Percentiles rank a stretch among this genome's conserved stretches.
Conservation (phyloP, 2,888 invertebrate species). For the Pristionchus mayeri region DNA sequence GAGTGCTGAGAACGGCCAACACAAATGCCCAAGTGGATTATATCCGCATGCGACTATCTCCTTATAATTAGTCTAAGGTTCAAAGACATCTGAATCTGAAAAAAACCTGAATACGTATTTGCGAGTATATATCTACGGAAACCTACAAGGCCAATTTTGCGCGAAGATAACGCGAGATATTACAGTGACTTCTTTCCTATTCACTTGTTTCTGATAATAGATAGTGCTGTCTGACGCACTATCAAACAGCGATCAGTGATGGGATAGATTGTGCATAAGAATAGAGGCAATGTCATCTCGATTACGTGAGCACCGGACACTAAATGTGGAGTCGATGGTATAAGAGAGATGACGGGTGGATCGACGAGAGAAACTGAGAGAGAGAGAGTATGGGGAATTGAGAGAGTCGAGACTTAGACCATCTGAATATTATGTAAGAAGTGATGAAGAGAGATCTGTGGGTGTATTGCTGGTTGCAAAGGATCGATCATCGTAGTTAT, state of each 20-base stretch:
- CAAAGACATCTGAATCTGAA: no score
- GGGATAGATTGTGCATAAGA: constrained; percentile 1
- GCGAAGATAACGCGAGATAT: background rate
- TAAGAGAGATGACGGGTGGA: background rate
- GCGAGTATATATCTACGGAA: no score
- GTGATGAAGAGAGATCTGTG: constrained; percentile 7
- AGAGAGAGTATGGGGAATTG: background rate
- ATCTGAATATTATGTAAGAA: background rate
- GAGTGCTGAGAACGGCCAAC: constrained; percentile 37
- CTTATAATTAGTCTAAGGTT: background rate
- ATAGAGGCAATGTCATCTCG: constrained; percentile 26
- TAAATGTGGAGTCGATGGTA: constrained; percentile 18
- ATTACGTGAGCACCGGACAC: constrained; percentile 16
- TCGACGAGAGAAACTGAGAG: background rate
- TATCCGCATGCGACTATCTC: background rate
- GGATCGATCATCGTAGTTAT: no score
- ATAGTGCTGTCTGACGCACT: background rate
- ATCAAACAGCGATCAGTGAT: constrained; percentile 24
- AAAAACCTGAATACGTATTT: no score
- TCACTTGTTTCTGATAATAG: background rate
- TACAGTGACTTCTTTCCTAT: background rate
- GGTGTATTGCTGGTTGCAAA: no score
- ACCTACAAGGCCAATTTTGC: background rate
- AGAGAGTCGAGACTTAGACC: background rate
- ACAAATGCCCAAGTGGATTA: constrained; percentile 34